Percentiles rank a stretch among this genome's conserved stretches.
These are phyloP conservation scores for Maconellicoccus hirsutus DNA, from an alignment of 1,140 invertebrate species.

Conservation along the genomic window DNA sequence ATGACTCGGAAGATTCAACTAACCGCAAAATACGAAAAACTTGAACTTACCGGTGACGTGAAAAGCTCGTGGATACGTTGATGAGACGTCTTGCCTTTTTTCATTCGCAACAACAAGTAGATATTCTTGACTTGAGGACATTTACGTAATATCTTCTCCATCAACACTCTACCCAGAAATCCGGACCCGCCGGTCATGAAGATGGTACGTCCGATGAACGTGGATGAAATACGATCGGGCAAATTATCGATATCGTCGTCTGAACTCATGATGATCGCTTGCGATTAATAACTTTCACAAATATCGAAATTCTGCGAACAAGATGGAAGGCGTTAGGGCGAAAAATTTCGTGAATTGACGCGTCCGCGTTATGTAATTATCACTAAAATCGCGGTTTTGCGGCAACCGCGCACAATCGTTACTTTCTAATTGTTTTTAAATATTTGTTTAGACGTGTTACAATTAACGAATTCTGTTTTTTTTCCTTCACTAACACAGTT, in stretches of 20 bases:
- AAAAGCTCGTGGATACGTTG: constrained; percentile 54
- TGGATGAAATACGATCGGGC: constrained; percentile 37
- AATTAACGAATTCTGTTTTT: no score
- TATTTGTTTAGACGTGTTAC: no score
- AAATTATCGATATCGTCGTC: constrained; percentile 23
- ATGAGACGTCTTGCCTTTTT: constrained; percentile 61
- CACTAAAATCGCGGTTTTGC: not conserved
- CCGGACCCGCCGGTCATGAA: constrained; percentile 50
- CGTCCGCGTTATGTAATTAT: not conserved
- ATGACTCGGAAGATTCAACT: no score
- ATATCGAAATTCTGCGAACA: not conserved
- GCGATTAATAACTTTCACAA: not conserved
- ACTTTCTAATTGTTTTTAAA: no score
- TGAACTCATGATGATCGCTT: not conserved
- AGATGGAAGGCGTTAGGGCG: not conserved
- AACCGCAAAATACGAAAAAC: no score
- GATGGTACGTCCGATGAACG: constrained; percentile 39
- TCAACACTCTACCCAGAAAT: constrained; percentile 57
- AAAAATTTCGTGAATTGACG: not conserved
- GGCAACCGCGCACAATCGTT: no score
- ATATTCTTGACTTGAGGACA: constrained; percentile 37
- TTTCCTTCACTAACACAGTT: no score
- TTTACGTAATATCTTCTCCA: constrained; percentile 55
- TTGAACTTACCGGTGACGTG: constrained; percentile 45
- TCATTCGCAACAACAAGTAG: constrained; percentile 65